These are phyloP conservation scores for Troglohyphantes excavatus DNA, from an alignment of 2,888 invertebrate genomes.

Conservation along the genomic window DNA sequence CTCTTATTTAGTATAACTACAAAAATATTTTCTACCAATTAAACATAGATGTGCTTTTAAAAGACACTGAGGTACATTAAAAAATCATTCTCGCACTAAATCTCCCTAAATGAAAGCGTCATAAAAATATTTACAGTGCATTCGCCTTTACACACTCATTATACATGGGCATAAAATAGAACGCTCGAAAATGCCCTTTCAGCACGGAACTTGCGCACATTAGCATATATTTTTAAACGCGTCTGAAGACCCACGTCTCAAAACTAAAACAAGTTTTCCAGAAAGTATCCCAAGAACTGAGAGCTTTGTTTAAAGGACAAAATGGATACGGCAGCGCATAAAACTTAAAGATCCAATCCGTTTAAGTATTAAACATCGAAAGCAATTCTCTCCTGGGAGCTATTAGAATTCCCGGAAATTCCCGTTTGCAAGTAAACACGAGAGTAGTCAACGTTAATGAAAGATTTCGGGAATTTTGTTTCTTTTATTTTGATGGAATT, in stretches of 20 bases:
- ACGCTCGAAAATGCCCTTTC: not conserved
- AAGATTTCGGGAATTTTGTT: conserved; percentile 13
- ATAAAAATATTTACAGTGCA: conserved; percentile 25
- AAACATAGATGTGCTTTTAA: no score
- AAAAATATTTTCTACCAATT: no score
- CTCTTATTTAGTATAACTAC: no score
- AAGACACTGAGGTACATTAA: not conserved
- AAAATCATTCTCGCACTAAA: not conserved
- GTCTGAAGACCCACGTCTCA: not conserved
- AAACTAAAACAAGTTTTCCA: conserved; percentile 5
- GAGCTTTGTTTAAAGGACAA: not conserved
- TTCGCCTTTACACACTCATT: not conserved
- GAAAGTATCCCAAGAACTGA: not conserved
- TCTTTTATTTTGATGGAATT: conserved; percentile 28
- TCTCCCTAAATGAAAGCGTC: not conserved
- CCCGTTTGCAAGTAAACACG: conserved; percentile 40
- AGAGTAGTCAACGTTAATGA: conserved; percentile 20
- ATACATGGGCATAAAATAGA: not conserved
- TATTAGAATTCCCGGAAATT: conserved; percentile 34
- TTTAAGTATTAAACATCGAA: conserved; percentile 52
- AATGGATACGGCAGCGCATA: not conserved
- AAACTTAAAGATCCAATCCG: conserved; percentile 37
- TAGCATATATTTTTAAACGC: conserved; percentile 19
- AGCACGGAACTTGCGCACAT: conserved; percentile 1
- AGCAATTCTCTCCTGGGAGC: conserved; percentile 32